Percentiles rank a stretch among this genome's conserved stretches.
Conservation (phyloP, 2,888 invertebrate genomes). For the Cancer borealis region DNA sequence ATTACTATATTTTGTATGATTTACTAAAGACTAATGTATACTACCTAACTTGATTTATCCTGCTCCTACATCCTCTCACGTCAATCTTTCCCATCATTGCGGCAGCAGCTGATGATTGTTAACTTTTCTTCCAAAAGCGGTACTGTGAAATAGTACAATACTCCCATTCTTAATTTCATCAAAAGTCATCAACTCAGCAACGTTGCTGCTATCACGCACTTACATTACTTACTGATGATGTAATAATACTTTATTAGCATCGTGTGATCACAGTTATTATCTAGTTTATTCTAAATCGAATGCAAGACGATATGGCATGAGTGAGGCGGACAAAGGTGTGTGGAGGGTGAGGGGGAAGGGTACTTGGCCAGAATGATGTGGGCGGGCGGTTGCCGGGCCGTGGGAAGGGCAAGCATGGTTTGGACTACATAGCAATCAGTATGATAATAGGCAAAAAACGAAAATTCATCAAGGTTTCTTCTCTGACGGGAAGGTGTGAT, state of each 20-base stretch:
- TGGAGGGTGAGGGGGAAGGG: too few species aligned
- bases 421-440: background rate
- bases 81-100: background rate
- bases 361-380: background rate
- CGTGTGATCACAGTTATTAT: background rate
- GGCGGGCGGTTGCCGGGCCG: background rate
- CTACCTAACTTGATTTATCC: background rate
- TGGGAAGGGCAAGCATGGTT: background rate
- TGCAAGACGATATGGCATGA: background rate
- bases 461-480: background rate
- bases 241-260: background rate
- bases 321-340: background rate
- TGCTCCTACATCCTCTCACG: background rate
- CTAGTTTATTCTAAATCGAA: background rate
- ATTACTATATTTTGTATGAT: background rate
- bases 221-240: background rate
- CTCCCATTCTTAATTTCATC: background rate
- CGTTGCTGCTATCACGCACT: background rate
- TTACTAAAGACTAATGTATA: background rate
- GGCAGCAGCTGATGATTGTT: background rate
- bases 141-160: background rate
- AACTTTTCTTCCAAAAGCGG: background rate
- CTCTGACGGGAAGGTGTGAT: background rate
- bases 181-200: background rate
- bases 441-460: background rate